Conservation (phyloP, 2,888 invertebrate species). For the Caenorhabditis macrosperma region DNA sequence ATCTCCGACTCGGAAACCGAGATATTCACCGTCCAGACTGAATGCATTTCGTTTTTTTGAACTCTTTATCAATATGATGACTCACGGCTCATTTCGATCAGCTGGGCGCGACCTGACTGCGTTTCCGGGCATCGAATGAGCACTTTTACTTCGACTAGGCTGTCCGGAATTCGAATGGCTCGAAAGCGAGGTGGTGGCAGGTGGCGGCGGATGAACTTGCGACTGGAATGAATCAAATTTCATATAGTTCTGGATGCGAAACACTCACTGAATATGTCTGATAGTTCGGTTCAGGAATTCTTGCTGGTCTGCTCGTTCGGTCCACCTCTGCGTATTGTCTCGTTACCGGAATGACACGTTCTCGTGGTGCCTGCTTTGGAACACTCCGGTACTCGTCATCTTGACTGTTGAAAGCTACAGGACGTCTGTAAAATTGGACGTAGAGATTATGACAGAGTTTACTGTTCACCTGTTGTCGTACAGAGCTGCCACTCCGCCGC, state of each 20-base stretch:
- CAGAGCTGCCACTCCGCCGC: constrained; percentile 40
- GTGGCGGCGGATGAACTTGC: not conserved
- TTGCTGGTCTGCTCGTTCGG: constrained; percentile 23
- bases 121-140: constrained; percentile 44
- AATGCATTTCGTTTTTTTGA: constrained; percentile 6
- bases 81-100: constrained; percentile 43
- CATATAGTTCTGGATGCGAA: not conserved
- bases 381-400: constrained; percentile 14
- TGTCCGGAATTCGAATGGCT: constrained; percentile 6
- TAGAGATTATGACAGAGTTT: too few relatives aligned
- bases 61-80: not conserved
- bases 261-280: constrained; percentile 13
- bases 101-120: constrained; percentile 4
- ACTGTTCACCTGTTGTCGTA: constrained; percentile 61
- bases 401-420: constrained; percentile 16
- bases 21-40: constrained; percentile 54
- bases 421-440: constrained; percentile 20
- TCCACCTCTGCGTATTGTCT: constrained; percentile 24
- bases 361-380: constrained; percentile 32
- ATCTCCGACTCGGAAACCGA: constrained; percentile 80
- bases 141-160: constrained; percentile 66
- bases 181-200: constrained; percentile 4
- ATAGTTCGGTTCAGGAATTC: constrained; percentile 18
- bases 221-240: not conserved
- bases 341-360: constrained; percentile 41